phyloP scores from a whole-genome alignment of 1,140 invertebrate genomes.

The Leucophenga varia region DNA sequence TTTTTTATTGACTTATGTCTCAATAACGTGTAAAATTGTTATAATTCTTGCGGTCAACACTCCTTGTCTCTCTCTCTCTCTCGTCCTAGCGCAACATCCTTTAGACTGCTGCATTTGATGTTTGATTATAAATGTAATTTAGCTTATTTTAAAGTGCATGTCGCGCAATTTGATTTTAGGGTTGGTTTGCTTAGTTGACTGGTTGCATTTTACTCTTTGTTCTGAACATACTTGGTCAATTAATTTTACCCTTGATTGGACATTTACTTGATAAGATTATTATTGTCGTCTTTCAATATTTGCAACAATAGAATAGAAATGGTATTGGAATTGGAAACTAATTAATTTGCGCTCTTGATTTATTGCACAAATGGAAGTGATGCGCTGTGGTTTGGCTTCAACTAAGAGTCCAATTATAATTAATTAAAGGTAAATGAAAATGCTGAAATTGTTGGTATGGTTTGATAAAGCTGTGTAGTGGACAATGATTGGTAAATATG shows the following conservation, averaged over 20 bases:
- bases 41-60: slow-evolving; percentile 46
- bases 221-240: slow-evolving; percentile 26
- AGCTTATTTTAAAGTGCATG: too few relatives aligned
- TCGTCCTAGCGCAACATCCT: too few relatives aligned
- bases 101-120: slow-evolving; percentile 9
- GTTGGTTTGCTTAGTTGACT: background rate
- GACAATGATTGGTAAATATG: too few relatives aligned
- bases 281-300: background rate
- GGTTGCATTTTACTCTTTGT: too few relatives aligned
- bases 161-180: too few relatives aligned
- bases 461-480: too few relatives aligned
- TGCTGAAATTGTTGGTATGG: too few relatives aligned
- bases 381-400: too few relatives aligned
- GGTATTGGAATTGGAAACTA: slow-evolving; percentile 22
- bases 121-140: background rate
- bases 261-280: slow-evolving; percentile 23
- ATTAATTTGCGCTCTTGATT: too few relatives aligned
- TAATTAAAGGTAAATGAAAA: too few relatives aligned
- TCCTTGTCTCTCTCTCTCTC: background rate
- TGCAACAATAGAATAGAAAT: background rate
- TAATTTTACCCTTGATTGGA: slow-evolving; percentile 34
- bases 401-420: too few relatives aligned
- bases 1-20: slow-evolving; percentile 44
- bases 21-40: slow-evolving; percentile 53
- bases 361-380: too few relatives aligned